A percentile compares a stretch with the other conserved stretches of the same genome.
Evolutionary conservation across 2,113 vertebrate species (phyloP).

Genomic region (Gymnocephalus cernua): DNA sequence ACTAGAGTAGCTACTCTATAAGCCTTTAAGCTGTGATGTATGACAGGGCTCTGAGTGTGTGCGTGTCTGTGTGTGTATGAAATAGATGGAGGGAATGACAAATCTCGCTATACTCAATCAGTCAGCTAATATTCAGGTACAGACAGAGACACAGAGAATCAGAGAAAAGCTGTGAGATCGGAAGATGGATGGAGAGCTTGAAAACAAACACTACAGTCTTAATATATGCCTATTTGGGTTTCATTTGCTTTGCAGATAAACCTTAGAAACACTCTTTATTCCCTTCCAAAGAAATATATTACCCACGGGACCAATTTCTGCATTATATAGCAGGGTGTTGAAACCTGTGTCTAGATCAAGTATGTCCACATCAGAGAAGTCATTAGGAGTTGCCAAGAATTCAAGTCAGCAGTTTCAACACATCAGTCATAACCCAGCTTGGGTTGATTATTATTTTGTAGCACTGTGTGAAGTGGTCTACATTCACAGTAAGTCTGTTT

Average conservation of each 20-base stretch:
- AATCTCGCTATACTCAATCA: slow-evolving; percentile 43
- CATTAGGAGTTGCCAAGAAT: slow-evolving; percentile 18
- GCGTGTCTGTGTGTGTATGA: slow-evolving; percentile 15
- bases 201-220: slow-evolving; percentile 20
- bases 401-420: neutral
- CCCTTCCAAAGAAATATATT: neutral
- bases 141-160: neutral
- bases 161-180: neutral
- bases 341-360: slow-evolving; percentile 16
- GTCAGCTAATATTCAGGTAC: slow-evolving; percentile 23
- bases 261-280: neutral
- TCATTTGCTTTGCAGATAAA: neutral
- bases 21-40: slow-evolving; percentile 53
- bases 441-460: neutral
- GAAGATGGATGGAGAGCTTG: neutral
- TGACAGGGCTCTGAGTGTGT: slow-evolving; percentile 29
- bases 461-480: neutral
- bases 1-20: slow-evolving; percentile 46
- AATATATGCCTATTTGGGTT: neutral
- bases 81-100: slow-evolving; percentile 45
- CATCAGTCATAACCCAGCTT: neutral
- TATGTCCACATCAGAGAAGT: slow-evolving; percentile 27
- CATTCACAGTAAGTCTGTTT: neutral
- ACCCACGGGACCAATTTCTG: neutral
- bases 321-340: neutral